Evolutionary conservation across 2,888 invertebrate species (phyloP).

Genomic region (Oxyteleia sp.): DNA sequence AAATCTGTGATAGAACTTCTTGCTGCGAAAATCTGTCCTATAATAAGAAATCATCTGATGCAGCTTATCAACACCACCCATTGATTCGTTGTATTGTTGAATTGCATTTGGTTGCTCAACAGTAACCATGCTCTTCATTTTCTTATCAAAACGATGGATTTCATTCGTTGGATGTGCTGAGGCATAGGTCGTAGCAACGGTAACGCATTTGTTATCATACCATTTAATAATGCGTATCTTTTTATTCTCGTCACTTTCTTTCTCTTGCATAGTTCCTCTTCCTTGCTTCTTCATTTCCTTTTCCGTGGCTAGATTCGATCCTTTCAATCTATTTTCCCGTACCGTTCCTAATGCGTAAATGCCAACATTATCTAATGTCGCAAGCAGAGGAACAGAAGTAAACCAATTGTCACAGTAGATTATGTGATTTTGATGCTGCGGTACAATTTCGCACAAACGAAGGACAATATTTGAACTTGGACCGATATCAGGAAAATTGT

Average conservation of each 20-base stretch:
- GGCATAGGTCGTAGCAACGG: conserved; percentile 26
- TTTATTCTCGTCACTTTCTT: conserved; percentile 25
- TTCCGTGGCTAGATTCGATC: conserved; percentile 4
- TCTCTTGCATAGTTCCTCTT: conserved; percentile 25
- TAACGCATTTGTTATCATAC: conserved; percentile 38
- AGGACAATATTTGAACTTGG: conserved; percentile 34
- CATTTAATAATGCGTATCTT: conserved; percentile 35
- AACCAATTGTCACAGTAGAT: conserved; percentile 43
- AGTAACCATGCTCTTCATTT: conserved; percentile 23
- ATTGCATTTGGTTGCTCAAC: conserved; percentile 42
- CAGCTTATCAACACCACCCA: conserved; percentile 40
- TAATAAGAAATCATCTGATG: conserved; percentile 45
- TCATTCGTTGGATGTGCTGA: conserved; percentile 30
- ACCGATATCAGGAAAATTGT: conserved; percentile 42
- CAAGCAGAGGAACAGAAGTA: conserved; percentile 22
- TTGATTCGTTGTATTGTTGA: conserved; percentile 43
- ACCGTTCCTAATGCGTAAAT: conserved; percentile 22
- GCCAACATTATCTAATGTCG: conserved; percentile 12
- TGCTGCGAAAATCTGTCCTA: conserved; percentile 39
- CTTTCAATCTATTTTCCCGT: conserved; percentile 28
- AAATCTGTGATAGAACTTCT: conserved; percentile 42
- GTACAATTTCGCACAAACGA: conserved; percentile 11
- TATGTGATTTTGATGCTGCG: conserved; percentile 23
- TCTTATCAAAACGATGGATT: conserved; percentile 36
- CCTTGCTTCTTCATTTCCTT: conserved; percentile 32